Conservation (phyloP, 1,140 invertebrate genomes). For the Nilaparvata lugens region DNA sequence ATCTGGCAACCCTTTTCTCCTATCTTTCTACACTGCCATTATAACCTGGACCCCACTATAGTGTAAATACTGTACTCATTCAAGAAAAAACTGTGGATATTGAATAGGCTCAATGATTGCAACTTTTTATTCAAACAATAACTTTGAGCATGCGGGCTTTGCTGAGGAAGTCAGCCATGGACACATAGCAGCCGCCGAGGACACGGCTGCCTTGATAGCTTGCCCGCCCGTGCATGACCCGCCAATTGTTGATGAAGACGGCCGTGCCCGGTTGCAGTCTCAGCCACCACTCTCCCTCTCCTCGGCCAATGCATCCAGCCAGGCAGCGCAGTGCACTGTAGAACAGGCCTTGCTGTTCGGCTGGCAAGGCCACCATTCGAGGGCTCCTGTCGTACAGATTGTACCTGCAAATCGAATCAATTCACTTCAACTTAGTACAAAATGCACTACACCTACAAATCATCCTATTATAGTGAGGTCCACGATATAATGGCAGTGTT, state of each 20-base stretch:
- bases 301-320: slow-evolving; percentile 42
- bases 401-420: slow-evolving; percentile 42
- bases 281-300: slow-evolving; percentile 44
- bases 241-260: slow-evolving; percentile 65
- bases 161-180: slow-evolving; percentile 50
- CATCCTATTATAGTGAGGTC: no score
- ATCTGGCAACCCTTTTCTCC: no score
- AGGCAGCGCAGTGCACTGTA: slow-evolving; percentile 50
- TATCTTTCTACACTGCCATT: no score
- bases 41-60: no score
- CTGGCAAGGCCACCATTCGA: slow-evolving; percentile 34
- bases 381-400: slow-evolving; percentile 59
- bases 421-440: no score
- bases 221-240: slow-evolving; percentile 58
- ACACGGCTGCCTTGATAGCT: slow-evolving; percentile 49
- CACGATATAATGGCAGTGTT: no score
- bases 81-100: no score
- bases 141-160: slow-evolving; percentile 33
- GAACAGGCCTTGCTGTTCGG: slow-evolving; percentile 43
- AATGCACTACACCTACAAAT: no score
- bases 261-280: slow-evolving; percentile 53
- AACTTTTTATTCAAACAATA: background rate
- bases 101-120: no score
- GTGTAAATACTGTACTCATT: no score
- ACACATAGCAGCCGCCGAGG: slow-evolving; percentile 49